A percentile compares a stretch with the other conserved stretches of the same genome.
Evolutionary conservation across 1,140 invertebrate genomes (phyloP).

Genomic region (Thaumetopoea pityocampa): DNA sequence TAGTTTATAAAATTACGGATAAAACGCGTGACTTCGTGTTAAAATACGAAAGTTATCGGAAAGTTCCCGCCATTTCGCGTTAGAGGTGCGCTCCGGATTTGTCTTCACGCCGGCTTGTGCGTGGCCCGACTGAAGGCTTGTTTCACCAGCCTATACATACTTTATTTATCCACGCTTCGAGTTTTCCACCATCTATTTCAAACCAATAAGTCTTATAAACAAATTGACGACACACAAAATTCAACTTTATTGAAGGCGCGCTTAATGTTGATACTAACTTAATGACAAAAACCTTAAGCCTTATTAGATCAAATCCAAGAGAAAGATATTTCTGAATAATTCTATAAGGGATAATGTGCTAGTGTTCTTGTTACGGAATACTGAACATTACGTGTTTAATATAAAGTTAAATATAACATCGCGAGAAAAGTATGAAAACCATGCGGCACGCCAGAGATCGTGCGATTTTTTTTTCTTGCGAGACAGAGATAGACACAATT

Average conservation of each 20-base stretch:
- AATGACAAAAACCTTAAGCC: conserved; percentile 11
- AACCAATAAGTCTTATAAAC: conserved; percentile 22
- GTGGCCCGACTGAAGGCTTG: conserved; percentile 62
- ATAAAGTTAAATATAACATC: conserved; percentile 18
- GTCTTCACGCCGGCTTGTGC: conserved; percentile 49
- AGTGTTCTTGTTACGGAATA: conserved; percentile 12
- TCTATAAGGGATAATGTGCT: conserved; percentile 21
- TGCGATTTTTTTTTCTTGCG: conserved; percentile 57
- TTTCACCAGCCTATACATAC: conserved; percentile 54
- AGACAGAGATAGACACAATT: conserved; percentile 61
- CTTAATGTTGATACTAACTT: conserved; percentile 11
- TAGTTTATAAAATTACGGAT: not conserved
- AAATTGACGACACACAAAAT: conserved; percentile 3
- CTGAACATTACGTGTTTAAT: conserved; percentile 5
- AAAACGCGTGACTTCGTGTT: conserved; percentile 23
- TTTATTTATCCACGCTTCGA: conserved; percentile 64
- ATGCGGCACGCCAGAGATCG: conserved; percentile 44
- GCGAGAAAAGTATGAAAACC: conserved; percentile 28
- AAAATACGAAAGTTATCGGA: conserved; percentile 47
- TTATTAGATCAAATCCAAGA: conserved; percentile 2
- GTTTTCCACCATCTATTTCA: conserved; percentile 38
- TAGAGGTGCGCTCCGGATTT: conserved; percentile 21
- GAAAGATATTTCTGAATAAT: conserved; percentile 10
- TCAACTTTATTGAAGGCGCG: not conserved
- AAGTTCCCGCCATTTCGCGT: conserved; percentile 60